Percentiles rank a stretch among this genome's conserved stretches.
Evolutionary conservation across 1,140 invertebrate genomes (phyloP).

Genomic region (Caenorhabditis briggsae): DNA sequence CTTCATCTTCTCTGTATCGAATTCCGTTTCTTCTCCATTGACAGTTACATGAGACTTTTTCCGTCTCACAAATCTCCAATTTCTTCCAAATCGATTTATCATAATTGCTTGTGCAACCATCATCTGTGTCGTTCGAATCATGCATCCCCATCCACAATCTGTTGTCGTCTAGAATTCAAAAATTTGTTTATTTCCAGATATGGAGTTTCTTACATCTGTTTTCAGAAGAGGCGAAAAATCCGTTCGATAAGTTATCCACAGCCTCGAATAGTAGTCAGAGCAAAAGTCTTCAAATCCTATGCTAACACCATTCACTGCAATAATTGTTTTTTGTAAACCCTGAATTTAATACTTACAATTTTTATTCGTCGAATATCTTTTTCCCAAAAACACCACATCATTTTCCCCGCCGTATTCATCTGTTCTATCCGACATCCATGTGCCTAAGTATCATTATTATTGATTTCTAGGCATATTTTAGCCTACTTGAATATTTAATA

Average conservation of each 20-base stretch:
- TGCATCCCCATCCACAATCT: slow-evolving; percentile 90
- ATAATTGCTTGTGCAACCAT: slow-evolving; percentile 86
- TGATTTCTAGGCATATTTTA: neutral
- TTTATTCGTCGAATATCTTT: slow-evolving; percentile 8
- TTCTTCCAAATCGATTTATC: slow-evolving; percentile 85
- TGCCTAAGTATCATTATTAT: neutral
- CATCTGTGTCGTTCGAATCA: slow-evolving; percentile 91
- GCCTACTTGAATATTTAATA: slow-evolving; percentile 44
- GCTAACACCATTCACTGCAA: slow-evolving; percentile 23
- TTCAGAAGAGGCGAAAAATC: slow-evolving; percentile 84
- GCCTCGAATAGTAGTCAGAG: slow-evolving; percentile 84
- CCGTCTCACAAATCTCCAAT: slow-evolving; percentile 77
- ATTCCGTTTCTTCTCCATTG: slow-evolving; percentile 21
- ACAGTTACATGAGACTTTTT: slow-evolving; percentile 6
- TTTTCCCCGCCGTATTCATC: slow-evolving; percentile 25
- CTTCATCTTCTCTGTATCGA: slow-evolving; percentile 14
- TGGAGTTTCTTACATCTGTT: slow-evolving; percentile 56
- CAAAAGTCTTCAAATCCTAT: slow-evolving; percentile 58
- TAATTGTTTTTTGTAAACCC: neutral
- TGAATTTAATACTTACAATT: neutral
- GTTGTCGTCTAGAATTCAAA: slow-evolving; percentile 84
- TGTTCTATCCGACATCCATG: slow-evolving; percentile 41
- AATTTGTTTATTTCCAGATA: slow-evolving; percentile 78
- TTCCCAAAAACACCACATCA: slow-evolving; percentile 8
- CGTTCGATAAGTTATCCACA: slow-evolving; percentile 87